These are phyloP conservation scores for Drosophila monieri DNA, from an alignment of 2,888 invertebrate species.

Conservation along the genomic window DNA sequence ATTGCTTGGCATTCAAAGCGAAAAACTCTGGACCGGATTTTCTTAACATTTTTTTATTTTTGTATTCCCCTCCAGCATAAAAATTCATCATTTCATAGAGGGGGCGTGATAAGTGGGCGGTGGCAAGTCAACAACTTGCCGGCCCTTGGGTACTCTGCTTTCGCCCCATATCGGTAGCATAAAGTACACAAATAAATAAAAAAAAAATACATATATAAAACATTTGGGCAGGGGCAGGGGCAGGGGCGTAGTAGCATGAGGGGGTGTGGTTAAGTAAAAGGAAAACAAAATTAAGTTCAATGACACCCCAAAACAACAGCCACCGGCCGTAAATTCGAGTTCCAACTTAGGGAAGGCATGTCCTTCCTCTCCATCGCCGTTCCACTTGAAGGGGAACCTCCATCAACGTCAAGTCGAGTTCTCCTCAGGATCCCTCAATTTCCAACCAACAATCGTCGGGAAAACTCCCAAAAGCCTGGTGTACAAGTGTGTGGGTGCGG, in stretches of 20 bases:
- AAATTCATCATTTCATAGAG: conserved; percentile 33
- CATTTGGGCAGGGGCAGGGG: conserved; percentile 14
- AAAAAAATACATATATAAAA: conserved; percentile 37
- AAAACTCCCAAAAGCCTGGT: background rate
- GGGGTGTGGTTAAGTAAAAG: conserved; percentile 27
- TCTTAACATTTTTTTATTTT: background rate
- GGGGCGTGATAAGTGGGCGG: conserved; percentile 9
- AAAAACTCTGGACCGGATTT: conserved; percentile 6
- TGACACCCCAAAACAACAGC: conserved; percentile 64
- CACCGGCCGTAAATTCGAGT: conserved; percentile 46
- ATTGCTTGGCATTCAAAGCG: conserved; percentile 12
- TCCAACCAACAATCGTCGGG: background rate
- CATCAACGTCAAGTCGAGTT: conserved; percentile 67
- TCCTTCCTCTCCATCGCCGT: background rate
- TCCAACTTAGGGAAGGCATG: conserved; percentile 32
- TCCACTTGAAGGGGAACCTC: conserved; percentile 49
- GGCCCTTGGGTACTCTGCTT: conserved; percentile 31
- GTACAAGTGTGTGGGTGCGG: conserved; percentile 18
- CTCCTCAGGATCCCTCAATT: conserved; percentile 13
- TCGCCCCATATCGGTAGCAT: conserved; percentile 59
- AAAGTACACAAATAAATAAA: conserved; percentile 75
- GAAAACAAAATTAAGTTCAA: conserved; percentile 72
- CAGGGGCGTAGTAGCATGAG: background rate
- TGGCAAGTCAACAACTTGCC: conserved; percentile 63
- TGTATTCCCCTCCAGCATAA: conserved; percentile 15